phyloP scores from a whole-genome alignment of 2,797 vertebrate species.

The Siniperca scherzeri region DNA sequence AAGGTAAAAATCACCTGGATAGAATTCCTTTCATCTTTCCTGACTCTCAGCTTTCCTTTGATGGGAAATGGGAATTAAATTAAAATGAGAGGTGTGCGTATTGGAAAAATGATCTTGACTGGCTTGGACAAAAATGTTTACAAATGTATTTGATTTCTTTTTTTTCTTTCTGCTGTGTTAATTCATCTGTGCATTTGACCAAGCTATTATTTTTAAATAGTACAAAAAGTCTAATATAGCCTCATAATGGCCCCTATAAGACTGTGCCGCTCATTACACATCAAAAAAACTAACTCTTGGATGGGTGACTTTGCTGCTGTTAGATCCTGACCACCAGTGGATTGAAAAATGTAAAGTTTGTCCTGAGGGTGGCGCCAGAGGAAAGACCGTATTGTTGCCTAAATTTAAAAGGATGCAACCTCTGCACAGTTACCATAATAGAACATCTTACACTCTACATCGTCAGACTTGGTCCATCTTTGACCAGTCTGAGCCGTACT shows the following conservation, averaged over 20 bases:
- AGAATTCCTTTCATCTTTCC: neutral
- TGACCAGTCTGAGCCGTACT: neutral
- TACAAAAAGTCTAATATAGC: neutral
- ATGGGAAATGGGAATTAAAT: neutral
- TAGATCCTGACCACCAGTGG: neutral
- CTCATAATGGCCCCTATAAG: neutral
- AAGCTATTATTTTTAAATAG: neutral
- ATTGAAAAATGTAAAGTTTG: neutral
- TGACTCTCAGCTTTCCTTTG: neutral
- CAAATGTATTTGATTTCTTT: too few species aligned
- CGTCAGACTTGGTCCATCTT: neutral
- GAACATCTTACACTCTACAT: neutral
- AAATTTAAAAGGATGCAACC: neutral
- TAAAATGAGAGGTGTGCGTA: neutral
- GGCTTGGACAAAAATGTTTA: neutral
- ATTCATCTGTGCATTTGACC: neutral
- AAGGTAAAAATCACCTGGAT: conserved; percentile 84
- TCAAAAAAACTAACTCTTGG: neutral
- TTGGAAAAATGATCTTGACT: neutral
- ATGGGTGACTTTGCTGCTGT: neutral
- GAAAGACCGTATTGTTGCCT: neutral
- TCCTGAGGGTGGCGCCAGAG: conserved; percentile 45
- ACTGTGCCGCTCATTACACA: neutral
- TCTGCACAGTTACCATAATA: neutral
- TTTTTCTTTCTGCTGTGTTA: neutral